phyloP scores from a whole-genome alignment of 2,888 invertebrate genomes.

The Nymphalis c-album region DNA sequence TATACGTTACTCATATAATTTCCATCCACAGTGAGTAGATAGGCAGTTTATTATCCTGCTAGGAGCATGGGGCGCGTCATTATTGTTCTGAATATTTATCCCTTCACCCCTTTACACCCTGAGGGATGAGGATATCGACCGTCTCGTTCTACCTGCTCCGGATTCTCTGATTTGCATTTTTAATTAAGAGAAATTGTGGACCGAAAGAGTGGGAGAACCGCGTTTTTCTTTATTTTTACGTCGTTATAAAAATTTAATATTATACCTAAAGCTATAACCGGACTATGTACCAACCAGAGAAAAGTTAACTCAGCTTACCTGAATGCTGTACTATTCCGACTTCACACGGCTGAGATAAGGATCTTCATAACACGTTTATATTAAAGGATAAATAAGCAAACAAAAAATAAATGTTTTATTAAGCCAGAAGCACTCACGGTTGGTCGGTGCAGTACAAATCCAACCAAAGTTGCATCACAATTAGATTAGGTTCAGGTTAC shows the following conservation, averaged over 20 bases:
- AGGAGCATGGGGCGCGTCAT: constrained; percentile 31
- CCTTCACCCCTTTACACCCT: constrained; percentile 25
- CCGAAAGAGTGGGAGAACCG: neutral
- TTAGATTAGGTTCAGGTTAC: too few relatives aligned
- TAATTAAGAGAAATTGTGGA: constrained; percentile 25
- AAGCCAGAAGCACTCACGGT: too few relatives aligned
- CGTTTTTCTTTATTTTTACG: neutral
- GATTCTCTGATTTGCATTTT: constrained; percentile 31
- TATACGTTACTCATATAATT: constrained; percentile 3
- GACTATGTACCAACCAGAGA: too few relatives aligned
- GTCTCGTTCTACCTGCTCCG: constrained; percentile 22
- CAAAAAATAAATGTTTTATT: too few relatives aligned
- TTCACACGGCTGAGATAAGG: too few relatives aligned
- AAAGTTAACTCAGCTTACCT: neutral
- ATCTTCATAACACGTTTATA: too few relatives aligned
- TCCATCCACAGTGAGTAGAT: constrained; percentile 25
- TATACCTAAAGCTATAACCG: neutral
- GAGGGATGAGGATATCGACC: constrained; percentile 8
- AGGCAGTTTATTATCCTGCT: constrained; percentile 36
- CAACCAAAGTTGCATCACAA: too few relatives aligned
- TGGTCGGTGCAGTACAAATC: too few relatives aligned
- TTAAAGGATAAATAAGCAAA: too few relatives aligned
- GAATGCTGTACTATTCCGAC: too few relatives aligned
- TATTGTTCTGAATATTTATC: constrained; percentile 41
- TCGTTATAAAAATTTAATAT: neutral